Conservation (phyloP, 1,140 invertebrate genomes). For the Caenorhabditis latens region DNA sequence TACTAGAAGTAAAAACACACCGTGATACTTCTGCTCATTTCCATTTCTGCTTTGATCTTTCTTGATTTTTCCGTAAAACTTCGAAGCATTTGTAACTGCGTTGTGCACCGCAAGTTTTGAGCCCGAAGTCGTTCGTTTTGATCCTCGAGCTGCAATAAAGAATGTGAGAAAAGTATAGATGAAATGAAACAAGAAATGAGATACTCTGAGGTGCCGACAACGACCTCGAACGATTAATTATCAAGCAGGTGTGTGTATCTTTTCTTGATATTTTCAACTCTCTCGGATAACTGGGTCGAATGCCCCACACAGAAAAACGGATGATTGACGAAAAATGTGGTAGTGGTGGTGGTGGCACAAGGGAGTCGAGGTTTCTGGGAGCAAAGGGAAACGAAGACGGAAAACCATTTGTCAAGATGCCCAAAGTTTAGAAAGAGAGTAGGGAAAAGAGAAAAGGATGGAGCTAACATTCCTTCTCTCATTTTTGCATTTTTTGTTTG, state of each 20-base stretch:
- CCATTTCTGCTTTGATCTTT: slow-evolving; percentile 62
- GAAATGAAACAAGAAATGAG: neutral
- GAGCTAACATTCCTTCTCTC: slow-evolving; percentile 32
- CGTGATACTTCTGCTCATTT: slow-evolving; percentile 61
- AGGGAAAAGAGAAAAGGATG: neutral
- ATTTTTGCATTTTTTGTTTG: slow-evolving; percentile 34
- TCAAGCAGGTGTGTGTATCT: slow-evolving; percentile 40
- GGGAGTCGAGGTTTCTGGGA: slow-evolving; percentile 31
- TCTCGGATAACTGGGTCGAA: neutral
- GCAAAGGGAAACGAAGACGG: slow-evolving; percentile 44
- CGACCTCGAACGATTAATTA: slow-evolving; percentile 20
- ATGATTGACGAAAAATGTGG: slow-evolving; percentile 55
- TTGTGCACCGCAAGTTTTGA: slow-evolving; percentile 71
- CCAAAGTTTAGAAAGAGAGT: slow-evolving; percentile 39
- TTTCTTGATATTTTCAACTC: slow-evolving; percentile 35
- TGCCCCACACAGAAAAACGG: slow-evolving; percentile 48
- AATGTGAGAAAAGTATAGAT: slow-evolving; percentile 61
- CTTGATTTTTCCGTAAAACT: slow-evolving; percentile 72
- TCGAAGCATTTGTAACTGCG: slow-evolving; percentile 69
- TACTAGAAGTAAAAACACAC: slow-evolving; percentile 11
- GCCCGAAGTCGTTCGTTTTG: slow-evolving; percentile 72
- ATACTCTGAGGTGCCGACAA: neutral
- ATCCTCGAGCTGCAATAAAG: slow-evolving; percentile 70
- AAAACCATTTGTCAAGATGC: slow-evolving; percentile 56
- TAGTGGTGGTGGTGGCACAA: slow-evolving; percentile 28